These are phyloP conservation scores for Arenaria interpres DNA, from an alignment of 2,113 vertebrate genomes.

Conservation along the genomic window DNA sequence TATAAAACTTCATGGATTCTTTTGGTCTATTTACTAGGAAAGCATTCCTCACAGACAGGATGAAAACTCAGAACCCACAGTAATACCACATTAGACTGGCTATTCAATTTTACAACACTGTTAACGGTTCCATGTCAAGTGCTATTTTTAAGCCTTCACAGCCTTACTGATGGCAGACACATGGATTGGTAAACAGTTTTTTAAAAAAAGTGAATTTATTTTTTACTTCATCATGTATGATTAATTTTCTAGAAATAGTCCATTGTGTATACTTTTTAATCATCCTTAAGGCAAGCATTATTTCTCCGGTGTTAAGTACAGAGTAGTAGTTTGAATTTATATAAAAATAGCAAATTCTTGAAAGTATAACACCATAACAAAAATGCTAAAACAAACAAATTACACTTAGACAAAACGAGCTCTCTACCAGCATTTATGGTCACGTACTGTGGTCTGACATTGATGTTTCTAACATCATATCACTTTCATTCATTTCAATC, in stretches of 20 bases:
- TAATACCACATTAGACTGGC: not conserved
- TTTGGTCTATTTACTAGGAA: not conserved
- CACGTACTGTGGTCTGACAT: conserved; percentile 96
- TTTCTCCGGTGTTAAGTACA: conserved; percentile 23
- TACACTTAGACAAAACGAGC: conserved; percentile 1
- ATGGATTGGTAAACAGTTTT: conserved; percentile 36
- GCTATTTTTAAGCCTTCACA: conserved; percentile 22
- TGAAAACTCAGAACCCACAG: conserved; percentile 11
- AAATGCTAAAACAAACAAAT: conserved; percentile 40
- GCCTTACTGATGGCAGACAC: conserved; percentile 27
- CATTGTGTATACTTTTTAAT: not conserved
- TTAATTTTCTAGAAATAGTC: conserved; percentile 36
- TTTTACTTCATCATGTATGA: conserved; percentile 50
- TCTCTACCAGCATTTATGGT: not conserved
- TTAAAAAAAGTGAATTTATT: conserved; percentile 35
- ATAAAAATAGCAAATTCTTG: conserved; percentile 61
- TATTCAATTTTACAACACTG: not conserved
- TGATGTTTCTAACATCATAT: conserved; percentile 95
- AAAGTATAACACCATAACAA: conserved; percentile 53
- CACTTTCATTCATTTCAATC: conserved; percentile 97
- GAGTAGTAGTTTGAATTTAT: conserved; percentile 12
- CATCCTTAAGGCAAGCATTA: conserved; percentile 38
- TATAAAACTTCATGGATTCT: not conserved
- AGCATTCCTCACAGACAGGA: not conserved
- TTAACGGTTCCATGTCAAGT: not conserved